phyloP scores from a whole-genome alignment of 1,140 invertebrate species.

The Aphelinus atriplicis region DNA sequence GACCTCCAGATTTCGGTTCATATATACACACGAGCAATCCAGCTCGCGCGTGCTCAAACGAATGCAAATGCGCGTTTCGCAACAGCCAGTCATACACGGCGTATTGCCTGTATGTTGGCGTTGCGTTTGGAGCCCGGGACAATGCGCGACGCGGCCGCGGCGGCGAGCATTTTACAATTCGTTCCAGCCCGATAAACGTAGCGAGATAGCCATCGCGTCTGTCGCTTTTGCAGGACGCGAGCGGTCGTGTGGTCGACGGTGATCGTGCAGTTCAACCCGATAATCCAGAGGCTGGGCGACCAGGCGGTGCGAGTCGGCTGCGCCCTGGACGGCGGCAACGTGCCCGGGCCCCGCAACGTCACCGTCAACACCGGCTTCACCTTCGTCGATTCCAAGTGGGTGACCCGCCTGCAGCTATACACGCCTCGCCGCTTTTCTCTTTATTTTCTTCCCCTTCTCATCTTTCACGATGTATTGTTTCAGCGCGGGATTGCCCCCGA shows the following conservation, averaged over 20 bases:
- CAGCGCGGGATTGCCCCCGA: constrained; percentile 57
- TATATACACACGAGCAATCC: too few relatives aligned
- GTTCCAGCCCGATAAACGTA: too few relatives aligned
- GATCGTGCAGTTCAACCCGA: constrained; percentile 71
- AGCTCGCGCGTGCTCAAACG: too few relatives aligned
- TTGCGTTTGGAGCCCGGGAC: too few relatives aligned
- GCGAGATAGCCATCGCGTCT: too few relatives aligned
- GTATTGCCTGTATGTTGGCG: too few relatives aligned
- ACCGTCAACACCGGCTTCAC: constrained; percentile 58
- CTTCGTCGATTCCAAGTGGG: constrained; percentile 60
- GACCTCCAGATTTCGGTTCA: too few relatives aligned
- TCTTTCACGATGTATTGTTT: constrained; percentile 1
- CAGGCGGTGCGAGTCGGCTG: constrained; percentile 69
- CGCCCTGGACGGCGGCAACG: constrained; percentile 55
- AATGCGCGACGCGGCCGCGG: too few relatives aligned
- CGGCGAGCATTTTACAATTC: too few relatives aligned
- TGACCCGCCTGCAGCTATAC: not conserved
- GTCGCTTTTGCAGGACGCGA: constrained; percentile 48
- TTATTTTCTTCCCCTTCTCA: not conserved
- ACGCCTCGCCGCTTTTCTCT: not conserved
- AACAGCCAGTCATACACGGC: too few relatives aligned
- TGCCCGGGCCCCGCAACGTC: constrained; percentile 57
- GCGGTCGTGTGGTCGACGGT: constrained; percentile 64
- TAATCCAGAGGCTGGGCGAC: constrained; percentile 71
- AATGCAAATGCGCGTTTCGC: too few relatives aligned